Base-by-base conservation (phyloP, 2,113 vertebrate species). In the Cacatua alba region DNA sequence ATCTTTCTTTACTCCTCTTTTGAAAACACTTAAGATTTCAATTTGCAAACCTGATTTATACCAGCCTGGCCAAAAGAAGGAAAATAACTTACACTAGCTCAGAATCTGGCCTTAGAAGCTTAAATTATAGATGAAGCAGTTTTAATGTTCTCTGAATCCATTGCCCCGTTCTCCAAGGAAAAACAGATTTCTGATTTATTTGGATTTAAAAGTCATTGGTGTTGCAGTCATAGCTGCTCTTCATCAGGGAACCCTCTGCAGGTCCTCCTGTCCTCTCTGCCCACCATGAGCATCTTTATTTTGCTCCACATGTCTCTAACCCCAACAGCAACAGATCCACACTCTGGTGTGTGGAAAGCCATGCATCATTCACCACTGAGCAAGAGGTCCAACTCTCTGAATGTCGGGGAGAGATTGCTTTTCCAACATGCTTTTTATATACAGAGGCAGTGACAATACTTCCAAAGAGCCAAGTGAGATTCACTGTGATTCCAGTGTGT, bases 31-130 rank as follows among this genome's bases (percentile, higher is more conserved):
- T 67, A 90, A 84, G 92, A 91, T 91, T 93, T 93, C 23, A 5
- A 23, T 94, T 92, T 81, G 57, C 88, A 92, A n/a, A 64, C 59
- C 57, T 84, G 86, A 90, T 90, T 88, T 94, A 92, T 68, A 92
- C 41, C 86, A 93, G 80, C 21, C 53, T 16, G 3, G 53, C 39
- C 52, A 84, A 57, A 71, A 37, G 77, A 84, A 86, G 39, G 52
- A 69, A 86, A 68, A 3, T 3, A 57, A 92, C 88, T 84, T 57
- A 75, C 60, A 28, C 2, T 2, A 88, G 18, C 64, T 87, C 46
- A 52, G 51, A 86, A 37, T 46, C 23, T 29, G 44, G 67, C 87
- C 75, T 79, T 88, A 93, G 65, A 76, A 72, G 41, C 53, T 90
- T 62, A 24, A 82, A 33, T 8, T 53, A 49, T 53, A 49, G 52